Percentiles rank a stretch among this genome's conserved stretches.
phyloP scores from a whole-genome alignment of 2,888 invertebrate species.

The Yponomeuta malinellus region DNA sequence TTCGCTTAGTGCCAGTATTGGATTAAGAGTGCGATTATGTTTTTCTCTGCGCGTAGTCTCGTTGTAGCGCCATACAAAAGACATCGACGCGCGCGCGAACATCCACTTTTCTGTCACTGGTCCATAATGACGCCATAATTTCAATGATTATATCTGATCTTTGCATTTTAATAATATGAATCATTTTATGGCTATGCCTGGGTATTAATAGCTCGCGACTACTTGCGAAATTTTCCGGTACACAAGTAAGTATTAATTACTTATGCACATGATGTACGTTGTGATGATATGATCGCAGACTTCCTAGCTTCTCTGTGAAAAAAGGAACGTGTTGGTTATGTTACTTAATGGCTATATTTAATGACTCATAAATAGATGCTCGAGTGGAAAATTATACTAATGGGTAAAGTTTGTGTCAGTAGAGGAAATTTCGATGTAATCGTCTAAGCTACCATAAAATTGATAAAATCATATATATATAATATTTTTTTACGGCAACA shows the following conservation, averaged over 20 bases:
- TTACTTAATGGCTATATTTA: neutral
- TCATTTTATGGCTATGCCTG: neutral
- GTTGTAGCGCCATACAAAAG: slow-evolving; percentile 22
- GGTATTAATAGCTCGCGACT: neutral
- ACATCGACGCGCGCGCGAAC: slow-evolving; percentile 25
- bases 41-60: neutral
- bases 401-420: neutral
- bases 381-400: neutral
- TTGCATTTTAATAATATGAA: neutral
- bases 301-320: neutral
- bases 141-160: neutral
- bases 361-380: neutral
- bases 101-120: neutral
- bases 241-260: neutral
- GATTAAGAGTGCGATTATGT: too few relatives aligned
- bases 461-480: too few relatives aligned
- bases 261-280: neutral
- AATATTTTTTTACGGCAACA: too few relatives aligned
- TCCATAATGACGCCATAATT: slow-evolving; percentile 2
- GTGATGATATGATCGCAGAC: neutral
- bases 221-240: neutral
- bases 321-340: neutral
- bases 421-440: too few relatives aligned
- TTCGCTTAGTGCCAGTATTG: too few relatives aligned
- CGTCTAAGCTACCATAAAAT: too few relatives aligned